Evolutionary conservation across 2,113 vertebrate genomes (phyloP), one percentile per base, ranked within the genome.

Genomic region (Seriola dumerili): DNA sequence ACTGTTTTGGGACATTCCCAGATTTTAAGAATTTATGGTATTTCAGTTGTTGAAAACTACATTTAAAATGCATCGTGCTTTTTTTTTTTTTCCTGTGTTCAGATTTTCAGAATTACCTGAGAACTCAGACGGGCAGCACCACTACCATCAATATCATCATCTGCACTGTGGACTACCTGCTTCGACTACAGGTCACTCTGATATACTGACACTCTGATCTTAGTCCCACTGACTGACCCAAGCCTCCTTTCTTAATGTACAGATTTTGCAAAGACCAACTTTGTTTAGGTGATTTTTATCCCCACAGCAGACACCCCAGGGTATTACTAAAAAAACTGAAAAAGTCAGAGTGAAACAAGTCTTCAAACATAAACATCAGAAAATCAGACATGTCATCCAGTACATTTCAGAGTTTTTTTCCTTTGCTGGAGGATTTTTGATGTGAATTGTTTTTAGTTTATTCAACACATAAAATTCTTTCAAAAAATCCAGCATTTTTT

Each of bases 31-130:
- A 54, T 17, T 29, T 4, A 12, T 36, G 12, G 1, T 10, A 8
- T 63, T 54, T 62, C 7, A 21, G 10, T 64, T 4, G 40, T 65
- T 17, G 40, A n/a, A 54, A 74, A 40, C 21, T 3, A 29, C 0
- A 14, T 42, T 79, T 62, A 17, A 59, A 44, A 0, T 32, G 0
- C 1, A 25, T 54, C 10, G 55, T 82, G 42, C 72, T 48, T 46
- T 8, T 13, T 3, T 23, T 23, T 23, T 68, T 72, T 76, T 76
- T 9, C 0, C n/a, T 16, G 1, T 83, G 67, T 90, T 88, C 85
- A 99, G 98, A 99, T 88, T 99, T 99, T 79, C 98, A 99, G 90
- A 98, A 99, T 90, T 99, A 99, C 80, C 92, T 99, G 57, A 91
- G 98, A 66, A 99, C 98, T 0, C 98, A 99, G 93, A 98, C 97